Percentiles rank a stretch among this genome's conserved stretches.
Conservation (phyloP, 2,888 invertebrate genomes). For the Aleiodes leptofemur region DNA sequence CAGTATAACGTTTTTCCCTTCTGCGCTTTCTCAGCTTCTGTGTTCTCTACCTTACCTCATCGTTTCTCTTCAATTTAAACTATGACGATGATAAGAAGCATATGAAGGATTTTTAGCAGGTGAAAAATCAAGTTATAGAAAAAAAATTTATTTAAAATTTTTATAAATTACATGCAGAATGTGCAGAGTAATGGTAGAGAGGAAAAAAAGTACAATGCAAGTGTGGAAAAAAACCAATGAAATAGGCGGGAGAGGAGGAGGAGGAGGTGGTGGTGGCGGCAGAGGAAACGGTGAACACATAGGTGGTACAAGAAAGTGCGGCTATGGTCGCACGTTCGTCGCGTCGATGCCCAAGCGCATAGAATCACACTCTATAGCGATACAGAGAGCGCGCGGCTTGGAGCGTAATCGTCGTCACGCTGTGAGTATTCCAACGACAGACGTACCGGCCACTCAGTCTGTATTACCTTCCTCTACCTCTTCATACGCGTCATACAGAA, state of each 20-base stretch:
- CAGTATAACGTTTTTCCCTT: slow-evolving; percentile 40
- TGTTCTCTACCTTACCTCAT: no score
- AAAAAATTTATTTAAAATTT: slow-evolving; percentile 11
- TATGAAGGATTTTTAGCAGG: background rate
- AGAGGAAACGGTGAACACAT: background rate
- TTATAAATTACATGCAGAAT: background rate
- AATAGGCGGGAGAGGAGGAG: no score
- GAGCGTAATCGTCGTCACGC: slow-evolving; percentile 28
- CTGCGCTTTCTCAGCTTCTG: slow-evolving; percentile 6
- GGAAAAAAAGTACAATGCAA: background rate
- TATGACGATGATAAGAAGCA: no score
- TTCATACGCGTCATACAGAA: background rate
- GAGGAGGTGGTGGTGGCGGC: slow-evolving; percentile 1
- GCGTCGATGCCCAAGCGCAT: slow-evolving; percentile 41
- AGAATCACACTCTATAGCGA: slow-evolving; percentile 4
- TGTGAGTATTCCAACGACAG: slow-evolving; percentile 32
- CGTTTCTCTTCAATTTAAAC: no score
- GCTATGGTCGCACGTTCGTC: slow-evolving; percentile 16
- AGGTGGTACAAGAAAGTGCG: slow-evolving; percentile 7
- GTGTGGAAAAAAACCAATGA: slow-evolving; percentile 19
- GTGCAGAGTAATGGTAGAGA: slow-evolving; percentile 36
- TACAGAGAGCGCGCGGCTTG: slow-evolving; percentile 27
- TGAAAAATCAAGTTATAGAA: slow-evolving; percentile 10
- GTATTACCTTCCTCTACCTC: slow-evolving; percentile 6
- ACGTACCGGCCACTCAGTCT: slow-evolving; percentile 18